Percentiles rank a stretch among this genome's conserved stretches.
Conservation (phyloP, 2,888 invertebrate species). For the Tryphoninae sp. region DNA sequence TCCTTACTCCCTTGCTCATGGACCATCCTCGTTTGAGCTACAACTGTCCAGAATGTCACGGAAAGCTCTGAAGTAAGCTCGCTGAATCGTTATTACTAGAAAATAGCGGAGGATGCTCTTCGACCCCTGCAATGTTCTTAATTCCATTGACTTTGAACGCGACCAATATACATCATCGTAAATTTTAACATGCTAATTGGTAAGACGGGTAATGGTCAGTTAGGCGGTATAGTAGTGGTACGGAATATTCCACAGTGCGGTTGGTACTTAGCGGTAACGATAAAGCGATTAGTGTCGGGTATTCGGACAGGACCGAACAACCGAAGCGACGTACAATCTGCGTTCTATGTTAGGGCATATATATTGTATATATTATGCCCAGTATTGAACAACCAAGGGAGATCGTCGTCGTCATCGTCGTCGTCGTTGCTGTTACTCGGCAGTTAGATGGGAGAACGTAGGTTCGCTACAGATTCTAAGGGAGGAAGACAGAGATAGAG, state of each 20-base stretch:
- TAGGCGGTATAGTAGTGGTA: slow-evolving; percentile 23
- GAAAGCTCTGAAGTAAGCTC: background rate
- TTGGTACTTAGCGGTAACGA: slow-evolving; percentile 59
- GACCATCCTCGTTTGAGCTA: background rate
- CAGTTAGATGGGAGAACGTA: slow-evolving; percentile 29
- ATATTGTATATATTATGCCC: slow-evolving; percentile 3
- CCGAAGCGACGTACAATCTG: slow-evolving; percentile 54
- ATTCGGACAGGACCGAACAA: slow-evolving; percentile 55
- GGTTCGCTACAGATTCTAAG: background rate
- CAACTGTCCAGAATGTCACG: background rate
- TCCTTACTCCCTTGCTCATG: background rate
- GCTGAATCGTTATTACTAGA: background rate
- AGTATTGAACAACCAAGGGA: slow-evolving; percentile 30
- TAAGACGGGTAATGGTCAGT: background rate
- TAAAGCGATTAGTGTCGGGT: slow-evolving; percentile 63
- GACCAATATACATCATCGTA: slow-evolving; percentile 16
- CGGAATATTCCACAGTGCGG: slow-evolving; percentile 56
- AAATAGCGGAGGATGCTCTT: background rate
- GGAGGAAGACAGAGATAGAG: background rate
- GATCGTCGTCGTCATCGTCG: slow-evolving; percentile 49
- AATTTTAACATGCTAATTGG: slow-evolving; percentile 40
- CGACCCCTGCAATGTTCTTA: background rate
- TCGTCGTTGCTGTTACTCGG: slow-evolving; percentile 40
- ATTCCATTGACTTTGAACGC: background rate
- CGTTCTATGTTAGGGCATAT: slow-evolving; percentile 21